Evolutionary conservation across 2,113 vertebrate genomes (phyloP), one percentile per base, ranked within the genome.

Genomic region (Oryzias melastigma): DNA sequence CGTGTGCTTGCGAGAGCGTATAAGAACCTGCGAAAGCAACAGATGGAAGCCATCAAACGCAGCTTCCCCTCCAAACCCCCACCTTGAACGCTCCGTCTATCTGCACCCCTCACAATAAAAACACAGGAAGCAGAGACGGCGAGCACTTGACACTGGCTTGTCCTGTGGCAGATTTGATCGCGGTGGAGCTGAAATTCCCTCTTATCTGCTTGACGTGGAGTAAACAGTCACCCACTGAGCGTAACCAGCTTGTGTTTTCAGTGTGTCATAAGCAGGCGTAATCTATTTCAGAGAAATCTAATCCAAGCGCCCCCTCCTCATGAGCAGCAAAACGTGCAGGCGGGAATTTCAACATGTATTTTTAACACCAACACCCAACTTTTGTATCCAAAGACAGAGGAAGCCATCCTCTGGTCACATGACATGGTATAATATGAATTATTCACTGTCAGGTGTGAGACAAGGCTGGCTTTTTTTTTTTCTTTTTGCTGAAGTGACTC

Each of bases 121-220:
- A 85, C 78, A 86, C 81, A 79, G 85, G 76, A 87, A 86, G 81
- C 40, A 44, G 50, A 77, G 79, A 55, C 5, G 44, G 5, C 5
- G 62, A 75, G 81, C 78, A 84, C 85, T 92, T 87, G 82, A 89
- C 88, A 90, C 79, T 70, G 75, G 77, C 75, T 52, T 49, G 74
- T 80, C 58, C 80, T 66, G 69, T 73, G 62, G 65, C 66, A 83
- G 88, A 91, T 90, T 62, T 67, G 81, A 91, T 91, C 90, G 78
- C 73, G 85, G 68, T 24, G 19, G 69, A 69, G 75, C 77, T 58
- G 81, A 81, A 77, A 70, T 50, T 52, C 71, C 43, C 70, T 66
- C 74, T 89, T 82, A 89, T 86, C 78, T 79, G 56, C 62, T 64
- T 54, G 65, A 65, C 68, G 61, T 58, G 65, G 80, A 79, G 78